Base-by-base conservation (phyloP, 2,797 vertebrate genomes). In the Percopsis omiscomaycus region DNA sequence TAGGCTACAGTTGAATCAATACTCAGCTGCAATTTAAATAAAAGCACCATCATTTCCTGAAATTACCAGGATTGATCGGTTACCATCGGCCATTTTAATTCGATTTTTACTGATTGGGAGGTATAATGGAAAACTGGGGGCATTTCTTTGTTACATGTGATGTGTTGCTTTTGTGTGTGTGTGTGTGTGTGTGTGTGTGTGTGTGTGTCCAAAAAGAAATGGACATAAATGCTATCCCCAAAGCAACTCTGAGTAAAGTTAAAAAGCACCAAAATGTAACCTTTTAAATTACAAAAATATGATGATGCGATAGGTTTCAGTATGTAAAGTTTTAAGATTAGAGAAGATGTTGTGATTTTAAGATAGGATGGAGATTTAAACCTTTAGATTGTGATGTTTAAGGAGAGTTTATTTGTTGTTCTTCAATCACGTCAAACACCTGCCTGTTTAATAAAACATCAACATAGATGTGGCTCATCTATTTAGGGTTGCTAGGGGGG, bases 51-150 rank as follows among this genome's bases (percentile, higher is more conserved):
- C 78, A 74, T 88, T 86, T 85, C 78, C 83, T 71, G 79, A 88
- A 90, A 88, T 88, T 83, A 74, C 80, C 73, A 69, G 71, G 80
- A 81, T 75, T 82, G 88, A 86, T 88, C 87, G 80, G 71, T 68
- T 22, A 66, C 69, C 74, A 84, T 83, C 74, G 74, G 81, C 88
- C 85, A 88, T 84, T 87, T 74, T 71, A 80, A 89, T 85, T 87
- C 60, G 9, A 84, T 89, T 89, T 76, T 60, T 79, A 89, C 87
- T 74, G 85, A 86, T 86, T 81, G 69, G 69, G 69, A 75, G 76
- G 64, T 66, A 53, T 56, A 67, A 79, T 60, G 57, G 59, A 72
- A 81, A 71, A 68, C 73, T 62, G 69, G 64, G 61, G 63, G 68
- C 59, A 15, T 74, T 66, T 69, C 62, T 82, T 64, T 61, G 46